phyloP scores from a whole-genome alignment of 2,113 vertebrate species.

The Mobula birostris region DNA sequence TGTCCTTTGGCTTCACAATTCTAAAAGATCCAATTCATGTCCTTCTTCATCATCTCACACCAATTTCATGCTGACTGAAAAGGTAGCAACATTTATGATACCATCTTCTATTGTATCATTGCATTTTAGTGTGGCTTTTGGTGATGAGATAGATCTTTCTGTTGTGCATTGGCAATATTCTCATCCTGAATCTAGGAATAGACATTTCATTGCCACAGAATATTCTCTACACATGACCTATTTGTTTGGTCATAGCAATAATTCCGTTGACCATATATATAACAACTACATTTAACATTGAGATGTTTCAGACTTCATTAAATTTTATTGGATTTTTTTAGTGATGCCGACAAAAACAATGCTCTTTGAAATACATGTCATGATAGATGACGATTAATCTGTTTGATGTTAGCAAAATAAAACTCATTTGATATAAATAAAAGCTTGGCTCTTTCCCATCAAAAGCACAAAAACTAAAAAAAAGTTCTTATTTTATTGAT shows the following conservation, averaged over 20 bases:
- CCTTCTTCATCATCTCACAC: conserved; percentile 56
- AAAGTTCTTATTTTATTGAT: background rate
- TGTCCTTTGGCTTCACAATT: conserved; percentile 38
- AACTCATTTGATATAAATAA: background rate
- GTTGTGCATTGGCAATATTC: conserved; percentile 41
- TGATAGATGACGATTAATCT: background rate
- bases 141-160: conserved; percentile 29
- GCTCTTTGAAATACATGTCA: too few species aligned
- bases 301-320: background rate
- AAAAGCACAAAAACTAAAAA: background rate
- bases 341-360: background rate
- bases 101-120: conserved; percentile 6
- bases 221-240: background rate
- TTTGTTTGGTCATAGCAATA: background rate
- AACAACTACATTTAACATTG: background rate
- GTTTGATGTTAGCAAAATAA: background rate
- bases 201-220: background rate
- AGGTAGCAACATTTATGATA: conserved; percentile 42
- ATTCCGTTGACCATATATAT: background rate
- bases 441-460: background rate
- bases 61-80: conserved; percentile 57
- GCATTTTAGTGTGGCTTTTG: conserved; percentile 38
- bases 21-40: background rate
- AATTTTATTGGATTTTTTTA: background rate
- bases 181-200: conserved; percentile 36